These are phyloP conservation scores for Drosophila imparisetae DNA, from an alignment of 2,888 invertebrate species.

Conservation along the genomic window DNA sequence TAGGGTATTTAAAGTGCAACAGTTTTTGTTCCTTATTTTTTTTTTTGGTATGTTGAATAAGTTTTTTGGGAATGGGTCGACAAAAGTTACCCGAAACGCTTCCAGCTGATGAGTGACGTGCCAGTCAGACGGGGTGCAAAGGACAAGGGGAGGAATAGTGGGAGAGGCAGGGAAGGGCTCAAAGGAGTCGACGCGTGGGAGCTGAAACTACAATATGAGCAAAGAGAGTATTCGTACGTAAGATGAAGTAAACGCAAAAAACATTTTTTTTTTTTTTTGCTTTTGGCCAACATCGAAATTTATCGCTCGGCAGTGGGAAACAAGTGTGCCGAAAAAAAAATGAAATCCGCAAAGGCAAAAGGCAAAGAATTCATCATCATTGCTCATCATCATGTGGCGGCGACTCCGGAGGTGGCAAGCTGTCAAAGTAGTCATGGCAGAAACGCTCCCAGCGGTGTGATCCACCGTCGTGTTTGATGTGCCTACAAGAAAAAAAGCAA, in stretches of 20 bases:
- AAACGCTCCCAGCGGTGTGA: constrained; percentile 64
- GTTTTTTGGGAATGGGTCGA: constrained; percentile 31
- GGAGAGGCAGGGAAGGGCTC: not conserved
- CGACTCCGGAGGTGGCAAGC: constrained; percentile 43
- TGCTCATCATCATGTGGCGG: constrained; percentile 57
- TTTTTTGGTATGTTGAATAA: constrained; percentile 1
- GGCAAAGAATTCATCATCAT: constrained; percentile 76
- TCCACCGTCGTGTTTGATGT: constrained; percentile 69
- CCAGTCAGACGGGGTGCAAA: constrained; percentile 23
- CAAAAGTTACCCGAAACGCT: constrained; percentile 73
- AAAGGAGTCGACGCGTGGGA: constrained; percentile 40
- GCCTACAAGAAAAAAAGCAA: constrained; percentile 8
- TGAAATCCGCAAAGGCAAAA: constrained; percentile 61
- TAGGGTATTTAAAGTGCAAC: constrained; percentile 14
- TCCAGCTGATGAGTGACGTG: constrained; percentile 70
- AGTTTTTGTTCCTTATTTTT: not conserved
- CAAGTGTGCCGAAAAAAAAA: not conserved
- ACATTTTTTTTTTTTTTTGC: constrained; percentile 7
- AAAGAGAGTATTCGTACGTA: constrained; percentile 27
- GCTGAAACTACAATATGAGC: constrained; percentile 41
- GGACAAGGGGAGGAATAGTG: not conserved
- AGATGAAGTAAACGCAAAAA: constrained; percentile 75
- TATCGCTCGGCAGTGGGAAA: constrained; percentile 44
- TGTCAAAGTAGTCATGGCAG: constrained; percentile 52
- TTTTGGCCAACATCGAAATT: constrained; percentile 36